Conservation (phyloP, 30 jellyfish, hydroid and myxozoan genomes). For the Nemopilema nomurai region DNA sequence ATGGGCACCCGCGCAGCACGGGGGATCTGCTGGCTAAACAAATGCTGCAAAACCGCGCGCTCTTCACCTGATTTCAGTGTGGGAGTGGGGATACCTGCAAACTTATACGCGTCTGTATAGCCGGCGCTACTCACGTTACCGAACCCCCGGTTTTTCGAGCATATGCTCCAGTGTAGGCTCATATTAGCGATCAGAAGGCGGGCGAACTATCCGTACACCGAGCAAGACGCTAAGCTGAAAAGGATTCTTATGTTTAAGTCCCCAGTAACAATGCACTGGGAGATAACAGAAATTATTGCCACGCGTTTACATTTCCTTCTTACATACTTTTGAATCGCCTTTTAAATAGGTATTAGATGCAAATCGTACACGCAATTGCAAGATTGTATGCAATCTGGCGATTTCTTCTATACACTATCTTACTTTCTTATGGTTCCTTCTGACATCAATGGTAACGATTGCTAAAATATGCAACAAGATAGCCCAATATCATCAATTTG, state of each 20-base stretch:
- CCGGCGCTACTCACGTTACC: no score
- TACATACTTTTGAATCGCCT: no score
- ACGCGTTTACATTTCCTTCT: not conserved
- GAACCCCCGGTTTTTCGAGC: not conserved
- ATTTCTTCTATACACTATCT: no score
- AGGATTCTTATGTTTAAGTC: not conserved
- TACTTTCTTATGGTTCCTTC: no score
- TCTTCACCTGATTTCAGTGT: not conserved
- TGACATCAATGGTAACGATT: no score
- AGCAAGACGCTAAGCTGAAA: not conserved
- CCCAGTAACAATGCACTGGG: not conserved
- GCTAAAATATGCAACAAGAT: no score
- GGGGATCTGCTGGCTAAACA: slow-evolving; percentile 35
- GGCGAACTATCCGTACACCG: not conserved
- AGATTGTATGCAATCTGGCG: no score
- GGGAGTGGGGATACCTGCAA: not conserved
- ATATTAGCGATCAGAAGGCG: not conserved
- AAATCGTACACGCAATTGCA: no score
- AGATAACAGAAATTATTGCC: not conserved
- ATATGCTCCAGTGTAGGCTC: not conserved
- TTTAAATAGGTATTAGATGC: no score
- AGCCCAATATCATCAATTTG: no score
- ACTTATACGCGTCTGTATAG: not conserved
- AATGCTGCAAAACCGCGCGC: slow-evolving; percentile 5
- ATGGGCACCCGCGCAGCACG: slow-evolving; percentile 66